These are phyloP conservation scores for Lampris incognitus DNA, from an alignment of 2,113 vertebrate species.

Conservation along the genomic window DNA sequence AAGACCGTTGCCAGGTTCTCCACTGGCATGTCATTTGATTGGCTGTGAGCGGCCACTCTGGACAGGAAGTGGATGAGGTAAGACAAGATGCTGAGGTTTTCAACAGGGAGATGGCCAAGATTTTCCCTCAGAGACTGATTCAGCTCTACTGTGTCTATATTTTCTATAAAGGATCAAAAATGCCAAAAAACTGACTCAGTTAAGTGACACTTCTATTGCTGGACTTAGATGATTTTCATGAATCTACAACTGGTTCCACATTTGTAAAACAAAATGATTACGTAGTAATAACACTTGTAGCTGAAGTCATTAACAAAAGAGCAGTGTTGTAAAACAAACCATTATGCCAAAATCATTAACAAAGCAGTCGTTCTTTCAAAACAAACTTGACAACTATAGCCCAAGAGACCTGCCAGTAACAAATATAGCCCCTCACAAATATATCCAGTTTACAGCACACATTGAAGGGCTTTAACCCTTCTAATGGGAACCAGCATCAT, in stretches of 20 bases:
- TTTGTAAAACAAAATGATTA: not conserved
- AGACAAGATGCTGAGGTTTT: conserved; percentile 76
- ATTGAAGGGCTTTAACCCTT: no score
- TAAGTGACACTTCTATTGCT: not conserved
- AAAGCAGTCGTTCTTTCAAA: no score
- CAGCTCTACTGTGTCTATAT: conserved; percentile 55
- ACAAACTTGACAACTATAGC: no score
- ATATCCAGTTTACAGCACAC: no score
- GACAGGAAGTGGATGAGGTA: conserved; percentile 82
- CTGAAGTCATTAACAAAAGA: no score
- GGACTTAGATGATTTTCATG: not conserved
- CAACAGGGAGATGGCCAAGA: conserved; percentile 72
- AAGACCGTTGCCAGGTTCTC: conserved; percentile 86
- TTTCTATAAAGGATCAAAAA: conserved; percentile 52
- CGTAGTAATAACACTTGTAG: no score
- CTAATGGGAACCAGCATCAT: no score
- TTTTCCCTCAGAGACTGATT: conserved; percentile 68
- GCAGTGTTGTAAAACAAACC: no score
- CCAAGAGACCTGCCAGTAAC: no score
- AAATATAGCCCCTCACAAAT: no score
- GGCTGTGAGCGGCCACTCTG: conserved; percentile 79
- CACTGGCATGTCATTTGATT: conserved; percentile 85
- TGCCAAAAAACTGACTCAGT: conserved; percentile 1
- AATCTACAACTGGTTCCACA: not conserved
- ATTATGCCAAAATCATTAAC: no score